Percentiles rank a stretch among this genome's conserved stretches.
phyloP scores from a whole-genome alignment of 2,113 vertebrate species.

The Eonycteris spelaea region DNA sequence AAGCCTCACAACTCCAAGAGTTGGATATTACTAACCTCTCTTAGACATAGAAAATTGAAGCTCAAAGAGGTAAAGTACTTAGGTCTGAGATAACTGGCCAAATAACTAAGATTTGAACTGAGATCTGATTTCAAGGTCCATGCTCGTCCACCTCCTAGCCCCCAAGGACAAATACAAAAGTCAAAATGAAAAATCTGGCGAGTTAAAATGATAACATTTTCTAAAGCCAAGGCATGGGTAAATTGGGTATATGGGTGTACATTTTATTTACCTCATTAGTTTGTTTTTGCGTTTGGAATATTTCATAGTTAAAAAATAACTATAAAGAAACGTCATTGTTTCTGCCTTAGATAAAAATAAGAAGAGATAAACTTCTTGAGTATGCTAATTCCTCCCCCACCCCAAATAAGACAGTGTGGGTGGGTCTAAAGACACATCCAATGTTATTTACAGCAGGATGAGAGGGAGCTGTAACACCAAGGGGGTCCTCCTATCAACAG shows the following conservation, averaged over 20 bases:
- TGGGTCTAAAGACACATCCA: background rate
- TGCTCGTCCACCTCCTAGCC: background rate
- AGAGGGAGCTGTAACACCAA: background rate
- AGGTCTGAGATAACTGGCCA: background rate
- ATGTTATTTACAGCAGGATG: background rate
- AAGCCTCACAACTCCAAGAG: background rate
- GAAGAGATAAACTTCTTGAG: background rate
- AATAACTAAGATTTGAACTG: background rate
- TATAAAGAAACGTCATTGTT: background rate
- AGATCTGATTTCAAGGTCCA: background rate
- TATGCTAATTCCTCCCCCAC: background rate
- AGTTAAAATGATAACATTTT: background rate
- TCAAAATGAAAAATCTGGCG: background rate
- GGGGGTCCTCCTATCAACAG: background rate
- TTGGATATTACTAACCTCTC: background rate
- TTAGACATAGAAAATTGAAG: background rate
- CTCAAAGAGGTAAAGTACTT: background rate
- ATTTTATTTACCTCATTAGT: background rate
- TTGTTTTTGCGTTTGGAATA: background rate
- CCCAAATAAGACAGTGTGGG: background rate
- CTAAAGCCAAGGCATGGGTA: background rate
- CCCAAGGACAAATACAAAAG: background rate
- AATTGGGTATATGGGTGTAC: rapidly evolving
- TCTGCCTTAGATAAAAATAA: background rate
- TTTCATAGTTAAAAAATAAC: background rate